Evolutionary conservation across 1,140 invertebrate genomes (phyloP).

Genomic region (Psilanteris sp.): DNA sequence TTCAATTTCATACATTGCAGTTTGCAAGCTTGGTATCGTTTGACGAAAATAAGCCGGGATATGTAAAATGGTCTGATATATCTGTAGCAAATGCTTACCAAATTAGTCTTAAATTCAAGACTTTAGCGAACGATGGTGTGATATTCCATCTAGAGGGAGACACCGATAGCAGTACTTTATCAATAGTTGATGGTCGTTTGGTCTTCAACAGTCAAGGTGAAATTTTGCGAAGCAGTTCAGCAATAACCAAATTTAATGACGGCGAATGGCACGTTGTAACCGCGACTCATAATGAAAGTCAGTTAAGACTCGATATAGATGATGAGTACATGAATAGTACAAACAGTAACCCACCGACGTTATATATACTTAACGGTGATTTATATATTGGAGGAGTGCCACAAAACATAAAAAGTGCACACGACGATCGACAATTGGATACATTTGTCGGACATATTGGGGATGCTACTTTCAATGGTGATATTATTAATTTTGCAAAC

Average conservation of each 20-base stretch:
- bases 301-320: slow-evolving; percentile 89
- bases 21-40: slow-evolving; percentile 83
- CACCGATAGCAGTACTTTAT: slow-evolving; percentile 83
- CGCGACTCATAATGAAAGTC: slow-evolving; percentile 84
- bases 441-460: slow-evolving; percentile 91
- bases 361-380: slow-evolving; percentile 83
- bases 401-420: slow-evolving; percentile 77
- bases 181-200: slow-evolving; percentile 85
- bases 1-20: slow-evolving; percentile 67
- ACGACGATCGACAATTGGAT: slow-evolving; percentile 65
- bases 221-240: slow-evolving; percentile 81
- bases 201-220: slow-evolving; percentile 85
- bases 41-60: slow-evolving; percentile 82
- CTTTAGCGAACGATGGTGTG: slow-evolving; percentile 86
- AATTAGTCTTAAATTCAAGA: slow-evolving; percentile 94
- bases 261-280: slow-evolving; percentile 96
- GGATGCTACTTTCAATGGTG: slow-evolving; percentile 91
- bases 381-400: slow-evolving; percentile 94
- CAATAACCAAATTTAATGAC: slow-evolving; percentile 88
- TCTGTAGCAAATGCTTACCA: slow-evolving; percentile 83
- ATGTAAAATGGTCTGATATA: slow-evolving; percentile 83
- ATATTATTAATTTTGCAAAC: slow-evolving; percentile 90
- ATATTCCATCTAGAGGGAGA: slow-evolving; percentile 88
- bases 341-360: slow-evolving; percentile 80
- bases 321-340: slow-evolving; percentile 85